Percentiles rank a stretch among this genome's conserved stretches.
Evolutionary conservation across 2,797 vertebrate species (phyloP).

Genomic region (Mareca penelope): DNA sequence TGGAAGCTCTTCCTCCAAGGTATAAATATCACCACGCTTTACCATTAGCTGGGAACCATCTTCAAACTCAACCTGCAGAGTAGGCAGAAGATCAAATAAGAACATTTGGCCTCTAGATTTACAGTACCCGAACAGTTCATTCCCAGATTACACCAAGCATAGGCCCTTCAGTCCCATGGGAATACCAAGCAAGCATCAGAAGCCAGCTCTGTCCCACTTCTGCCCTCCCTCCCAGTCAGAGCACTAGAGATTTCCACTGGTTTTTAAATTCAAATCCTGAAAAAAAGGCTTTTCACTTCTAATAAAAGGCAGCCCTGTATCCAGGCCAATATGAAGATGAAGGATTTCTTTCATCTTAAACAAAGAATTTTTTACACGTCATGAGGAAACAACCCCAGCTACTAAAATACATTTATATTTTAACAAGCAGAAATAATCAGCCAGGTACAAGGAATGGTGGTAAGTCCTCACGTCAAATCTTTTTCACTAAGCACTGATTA

Average conservation of each 20-base stretch:
- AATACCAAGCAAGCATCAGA: neutral
- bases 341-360: constrained; percentile 47
- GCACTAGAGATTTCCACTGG: neutral
- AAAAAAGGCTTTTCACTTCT: neutral
- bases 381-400: constrained; percentile 39
- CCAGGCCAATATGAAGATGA: constrained; percentile 18
- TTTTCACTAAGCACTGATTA: constrained; percentile 41
- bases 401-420: constrained; percentile 45
- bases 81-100: neutral
- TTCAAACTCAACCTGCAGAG: constrained; percentile 92
- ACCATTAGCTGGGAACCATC: constrained; percentile 90
- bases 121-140: rapidly evolving
- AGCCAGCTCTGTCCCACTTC: neutral
- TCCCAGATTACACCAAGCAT: rapidly evolving
- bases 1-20: constrained; percentile 90
- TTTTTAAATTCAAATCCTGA: neutral
- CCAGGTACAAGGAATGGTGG: constrained; percentile 1
- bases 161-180: neutral
- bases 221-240: neutral
- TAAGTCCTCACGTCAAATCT: constrained; percentile 20
- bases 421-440: constrained; percentile 40
- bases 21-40: constrained; percentile 91
- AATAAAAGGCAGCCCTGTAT: constrained; percentile 12
- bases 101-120: neutral
- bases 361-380: constrained; percentile 46